Evolutionary conservation across 2,797 vertebrate genomes (phyloP).

Genomic region (Tokudaia muenninki): DNA sequence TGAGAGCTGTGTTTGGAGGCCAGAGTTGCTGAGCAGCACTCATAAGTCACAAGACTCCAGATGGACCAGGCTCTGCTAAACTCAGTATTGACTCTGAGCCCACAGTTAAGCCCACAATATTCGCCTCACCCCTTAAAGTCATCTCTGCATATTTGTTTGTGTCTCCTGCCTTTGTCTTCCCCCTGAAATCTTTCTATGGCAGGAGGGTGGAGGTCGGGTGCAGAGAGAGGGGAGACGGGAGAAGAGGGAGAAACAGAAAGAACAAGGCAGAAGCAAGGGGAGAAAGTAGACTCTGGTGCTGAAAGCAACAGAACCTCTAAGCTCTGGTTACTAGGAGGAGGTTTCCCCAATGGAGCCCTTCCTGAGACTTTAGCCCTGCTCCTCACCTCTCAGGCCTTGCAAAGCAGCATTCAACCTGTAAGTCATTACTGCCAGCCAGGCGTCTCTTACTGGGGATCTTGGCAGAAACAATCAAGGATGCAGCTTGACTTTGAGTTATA

Average conservation of each 20-base stretch:
- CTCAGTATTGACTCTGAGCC: not conserved
- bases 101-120: not conserved
- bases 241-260: not conserved
- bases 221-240: not conserved
- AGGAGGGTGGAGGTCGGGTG: not conserved
- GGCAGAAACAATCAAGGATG: not conserved
- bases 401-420: not conserved
- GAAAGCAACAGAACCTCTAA: too few relatives aligned
- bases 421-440: not conserved
- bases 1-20: not conserved
- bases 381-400: not conserved
- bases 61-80: not conserved
- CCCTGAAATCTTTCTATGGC: not conserved
- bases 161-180: not conserved
- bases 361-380: not conserved
- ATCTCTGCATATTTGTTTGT: not conserved
- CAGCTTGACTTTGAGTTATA: too few relatives aligned
- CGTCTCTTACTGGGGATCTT: not conserved
- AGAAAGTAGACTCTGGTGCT: not conserved
- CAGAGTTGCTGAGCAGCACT: constrained; percentile 42
- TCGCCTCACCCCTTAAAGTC: not conserved
- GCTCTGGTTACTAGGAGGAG: not conserved
- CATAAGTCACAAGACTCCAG: not conserved
- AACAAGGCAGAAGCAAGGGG: not conserved
- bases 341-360: too few relatives aligned